Base-by-base conservation (phyloP, 2,113 vertebrate genomes). In the Dicentrarchus labrax region DNA sequence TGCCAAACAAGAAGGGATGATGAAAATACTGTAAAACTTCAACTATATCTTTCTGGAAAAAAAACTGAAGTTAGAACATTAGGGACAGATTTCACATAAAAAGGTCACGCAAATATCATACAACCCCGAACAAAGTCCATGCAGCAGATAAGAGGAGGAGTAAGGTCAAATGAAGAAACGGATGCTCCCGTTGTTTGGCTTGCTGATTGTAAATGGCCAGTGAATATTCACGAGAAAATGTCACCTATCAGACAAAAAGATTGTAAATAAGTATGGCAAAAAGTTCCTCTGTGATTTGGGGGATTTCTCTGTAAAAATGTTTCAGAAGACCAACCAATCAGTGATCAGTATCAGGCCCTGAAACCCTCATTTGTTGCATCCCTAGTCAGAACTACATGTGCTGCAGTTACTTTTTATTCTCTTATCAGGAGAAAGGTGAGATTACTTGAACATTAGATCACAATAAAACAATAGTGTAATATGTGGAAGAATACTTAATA, bases 61-160 rank as follows among this genome's bases (percentile, higher is more conserved):
- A 45, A 64, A 62, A 36, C 43, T n/a, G n/a, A 51, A 4, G 19
- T 30, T 15, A 5, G 45, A 19, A 53, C n/a, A 53, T 30, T 6
- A 21, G 11, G 4, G 24, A n/a, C 39, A 5, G 15, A 48, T 64
- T n/a, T 43, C 30, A 53, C 62, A 45, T 4, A 17, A n/a, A 17
- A n/a, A 36, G 22, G 38, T 80, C 59, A 16, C 8, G 38, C 21
- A 80, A 56, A 80, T 57, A 57, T 22, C 38, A 45, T 38, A 41
- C 1, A 17, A 45, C 45, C 24, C 4, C 0, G 38, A 43, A 57
- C 72, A 72, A 89, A 84, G 84, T 89, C 74, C 48, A 22, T 5
- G 22, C 8, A 22, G 30, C 8, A 78, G 84, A 84, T 86, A 86
- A 84, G 84, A 71, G 5, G 11, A 43, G 36, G 8, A 50, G 61